Evolutionary conservation across 2,797 vertebrate species (phyloP), one percentile per base, ranked within the genome.

Genomic region (Sphenopsis melanotis): DNA sequence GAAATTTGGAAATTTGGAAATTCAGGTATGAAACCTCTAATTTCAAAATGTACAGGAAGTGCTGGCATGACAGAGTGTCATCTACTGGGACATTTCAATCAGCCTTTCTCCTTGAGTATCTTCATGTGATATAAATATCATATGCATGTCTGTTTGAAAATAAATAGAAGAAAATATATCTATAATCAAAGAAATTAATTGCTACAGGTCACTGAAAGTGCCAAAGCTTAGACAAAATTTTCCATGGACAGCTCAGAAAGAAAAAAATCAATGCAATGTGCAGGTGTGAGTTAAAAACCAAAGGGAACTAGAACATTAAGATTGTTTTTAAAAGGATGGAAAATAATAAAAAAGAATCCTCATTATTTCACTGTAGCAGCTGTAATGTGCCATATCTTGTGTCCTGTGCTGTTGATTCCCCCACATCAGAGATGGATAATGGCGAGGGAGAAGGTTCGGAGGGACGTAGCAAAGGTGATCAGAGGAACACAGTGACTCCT

Each of bases 1-100:
- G 61, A 78, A 91, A 78, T 88, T 66, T 72, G 36, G 61, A 78
- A 91, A 78, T 87, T 66, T 71, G 36, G 20, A 91, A 69, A 44
- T 72, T 78, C 61, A 20, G 10, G 11, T 78, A 7, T 52, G 46
- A 91, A 92, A 71, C 18, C 19, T 29, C 37, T 61, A 12, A 36
- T 90, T 93, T 86, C 57, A 81, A 93, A 90, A 56, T 26, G 3
- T 32, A 6, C 6, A 34, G 13, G 46, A 69, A 84, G 32, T 63
- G 15, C 29, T 22, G 63, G 36, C 26, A 15, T 61, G 72, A 41
- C 18, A 75, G n/a, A 57, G 49, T 49, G n/a, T 89, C 47, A 37
- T 44, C 46, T 90, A 7, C 47, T 34, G 37, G 69, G 18, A 37
- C 46, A 61, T 76, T 91, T 88, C 46, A 65, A 4, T 44, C 50